Evolutionary conservation across 37 sponge, comb jelly and placozoan species (phyloP), one percentile per base, ranked within the genome.

Genomic region (Dysidea cf. avara): DNA sequence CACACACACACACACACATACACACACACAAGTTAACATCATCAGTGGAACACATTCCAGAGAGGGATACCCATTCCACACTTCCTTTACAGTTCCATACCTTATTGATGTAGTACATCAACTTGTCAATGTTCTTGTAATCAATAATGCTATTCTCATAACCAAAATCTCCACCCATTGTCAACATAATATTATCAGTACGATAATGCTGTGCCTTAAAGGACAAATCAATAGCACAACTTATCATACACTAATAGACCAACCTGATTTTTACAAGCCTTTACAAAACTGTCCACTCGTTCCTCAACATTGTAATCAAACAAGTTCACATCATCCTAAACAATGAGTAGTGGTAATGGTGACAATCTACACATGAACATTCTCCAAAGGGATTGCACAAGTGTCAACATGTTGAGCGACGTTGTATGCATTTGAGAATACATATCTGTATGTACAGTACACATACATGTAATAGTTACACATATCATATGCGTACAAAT

Each of bases 151-250:
- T 95, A 75, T 85, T 81, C 74, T 82, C 55, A 56, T 86, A 97
- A 34, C 85, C 75, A 56, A 97, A 97, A 55, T 97, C 99, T 0
- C 73, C 64, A 0, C 99, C 99, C 89, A 97, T 88, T 7, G 99
- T 97, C 40, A 97, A 34, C 95, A 97, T 94, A 70, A 97, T 85
- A 64, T 97, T 70, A 37, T 82, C 80, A 58, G 87, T 83, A 3
- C 55, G 20, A 53, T 85, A 90, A 59, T 69, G 72, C 2, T 62
- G 58, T 11, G 71, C 30, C 51, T 90, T 86, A 25, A 69, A n/a
- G n/a, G n/a, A n/a, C n/a, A n/a, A n/a, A n/a, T n/a, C n/a, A n/a
- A n/a, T n/a, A n/a, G n/a, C n/a, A n/a, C n/a, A n/a, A n/a, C n/a
- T n/a, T n/a, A n/a, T n/a, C n/a, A n/a, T n/a, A n/a, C n/a, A n/a